Percentiles rank a stretch among this genome's conserved stretches.
Evolutionary conservation across 2,113 vertebrate genomes (phyloP).

Genomic region (Piaya cayana): DNA sequence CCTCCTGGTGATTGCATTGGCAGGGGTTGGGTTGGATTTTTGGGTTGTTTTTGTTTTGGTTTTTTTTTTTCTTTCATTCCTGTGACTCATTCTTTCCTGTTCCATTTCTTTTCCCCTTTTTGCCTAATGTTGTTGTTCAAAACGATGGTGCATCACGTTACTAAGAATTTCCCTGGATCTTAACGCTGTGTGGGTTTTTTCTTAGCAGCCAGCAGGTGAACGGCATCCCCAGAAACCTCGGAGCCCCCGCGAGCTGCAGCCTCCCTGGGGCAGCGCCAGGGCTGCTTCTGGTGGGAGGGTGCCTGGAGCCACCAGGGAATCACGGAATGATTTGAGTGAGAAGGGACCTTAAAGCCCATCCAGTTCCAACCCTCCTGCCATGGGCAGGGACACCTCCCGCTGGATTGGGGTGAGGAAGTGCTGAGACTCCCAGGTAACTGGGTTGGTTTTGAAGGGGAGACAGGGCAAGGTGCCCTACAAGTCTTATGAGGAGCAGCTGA

Average conservation of each 20-base stretch:
- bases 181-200: background rate
- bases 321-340: too few relatives aligned
- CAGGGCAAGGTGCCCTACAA: rapidly evolving
- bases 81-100: conserved; percentile 33
- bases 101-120: background rate
- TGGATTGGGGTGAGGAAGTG: too few relatives aligned
- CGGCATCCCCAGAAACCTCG: background rate
- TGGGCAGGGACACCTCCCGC: too few relatives aligned
- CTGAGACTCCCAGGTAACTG: background rate
- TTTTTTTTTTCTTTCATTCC: conserved; percentile 3
- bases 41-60: conserved; percentile 8
- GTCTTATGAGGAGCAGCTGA: too few relatives aligned
- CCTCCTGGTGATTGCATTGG: conserved; percentile 16
- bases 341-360: too few relatives aligned
- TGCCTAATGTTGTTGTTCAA: conserved; percentile 19
- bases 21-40: conserved; percentile 24
- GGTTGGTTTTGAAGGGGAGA: background rate
- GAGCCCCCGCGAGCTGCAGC: background rate
- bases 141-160: conserved; percentile 36
- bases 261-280: rapidly evolving
- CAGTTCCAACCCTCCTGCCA: too few relatives aligned
- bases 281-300: background rate
- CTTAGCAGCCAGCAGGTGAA: background rate
- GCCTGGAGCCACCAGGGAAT: background rate
- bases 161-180: conserved; percentile 28